Conservation (phyloP, 2,888 invertebrate genomes). For the Pandemis corylana region DNA sequence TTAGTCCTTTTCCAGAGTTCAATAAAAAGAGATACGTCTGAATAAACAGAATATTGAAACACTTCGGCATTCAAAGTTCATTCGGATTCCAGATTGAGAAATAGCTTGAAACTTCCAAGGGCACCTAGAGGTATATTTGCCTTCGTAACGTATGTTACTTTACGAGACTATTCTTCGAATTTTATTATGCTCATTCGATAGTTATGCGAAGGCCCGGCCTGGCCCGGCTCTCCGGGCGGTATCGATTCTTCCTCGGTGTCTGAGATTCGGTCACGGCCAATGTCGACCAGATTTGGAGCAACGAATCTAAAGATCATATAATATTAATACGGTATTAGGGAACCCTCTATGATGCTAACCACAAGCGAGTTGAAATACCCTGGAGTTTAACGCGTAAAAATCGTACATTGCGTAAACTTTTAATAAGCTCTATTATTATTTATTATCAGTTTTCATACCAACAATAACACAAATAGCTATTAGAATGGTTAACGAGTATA, state of each 20-base stretch:
- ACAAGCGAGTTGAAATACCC: neutral
- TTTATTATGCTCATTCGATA: conserved; percentile 11
- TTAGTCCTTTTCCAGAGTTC: neutral
- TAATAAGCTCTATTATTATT: too few species aligned
- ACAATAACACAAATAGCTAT: too few species aligned
- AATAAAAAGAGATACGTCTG: neutral
- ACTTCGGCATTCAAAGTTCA: neutral
- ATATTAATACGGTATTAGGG: neutral
- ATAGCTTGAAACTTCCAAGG: neutral
- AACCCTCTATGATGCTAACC: neutral
- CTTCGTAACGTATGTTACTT: neutral
- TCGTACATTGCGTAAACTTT: too few species aligned
- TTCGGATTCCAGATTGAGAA: neutral
- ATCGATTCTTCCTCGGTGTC: conserved; percentile 51
- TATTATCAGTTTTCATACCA: too few species aligned
- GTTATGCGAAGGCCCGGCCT: neutral
- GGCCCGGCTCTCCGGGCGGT: conserved; percentile 43
- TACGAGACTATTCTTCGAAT: neutral
- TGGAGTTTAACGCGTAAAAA: too few species aligned
- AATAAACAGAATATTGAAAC: neutral
- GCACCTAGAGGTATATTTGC: neutral
- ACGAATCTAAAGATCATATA: neutral
- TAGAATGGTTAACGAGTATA: too few species aligned
- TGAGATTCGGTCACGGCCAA: conserved; percentile 53
- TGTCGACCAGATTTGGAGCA: conserved; percentile 44